Percentiles rank a stretch among this genome's conserved stretches.
Conservation (phyloP, 1,140 invertebrate genomes). For the Sarcophaga peregrina region DNA sequence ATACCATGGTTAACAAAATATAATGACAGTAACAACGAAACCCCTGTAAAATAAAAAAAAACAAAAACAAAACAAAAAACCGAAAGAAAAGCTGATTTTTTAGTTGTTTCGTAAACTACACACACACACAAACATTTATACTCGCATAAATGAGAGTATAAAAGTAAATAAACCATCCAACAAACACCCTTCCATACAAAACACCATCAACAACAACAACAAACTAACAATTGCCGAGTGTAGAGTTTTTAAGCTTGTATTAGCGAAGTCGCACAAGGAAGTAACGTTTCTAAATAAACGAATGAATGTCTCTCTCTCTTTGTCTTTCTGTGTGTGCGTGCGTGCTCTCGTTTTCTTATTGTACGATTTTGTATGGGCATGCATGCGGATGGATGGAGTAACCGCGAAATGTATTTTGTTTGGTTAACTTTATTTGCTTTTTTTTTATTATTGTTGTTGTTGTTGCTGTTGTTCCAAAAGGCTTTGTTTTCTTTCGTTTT, state of each 20-base stretch:
- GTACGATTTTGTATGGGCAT: not conserved
- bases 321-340: too few species aligned
- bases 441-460: not conserved
- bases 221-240: not conserved
- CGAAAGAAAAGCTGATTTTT: too few species aligned
- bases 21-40: not conserved
- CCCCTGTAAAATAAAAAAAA: too few species aligned
- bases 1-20: not conserved
- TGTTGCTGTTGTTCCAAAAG: not conserved
- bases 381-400: constrained; percentile 5
- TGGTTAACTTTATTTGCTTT: constrained; percentile 10
- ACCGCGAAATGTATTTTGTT: constrained; percentile 20
- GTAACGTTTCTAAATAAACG: not conserved
- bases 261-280: not conserved
- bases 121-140: too few species aligned
- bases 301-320: not conserved
- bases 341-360: not conserved
- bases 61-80: too few species aligned
- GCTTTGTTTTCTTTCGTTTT: not conserved
- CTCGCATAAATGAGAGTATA: too few species aligned
- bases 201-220: too few species aligned
- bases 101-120: too few species aligned
- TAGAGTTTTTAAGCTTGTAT: not conserved
- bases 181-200: too few species aligned
- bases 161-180: too few species aligned